Evolutionary conservation across 2,888 invertebrate genomes (phyloP), one percentile per base, ranked within the genome.

Genomic region (Lasioglossum leucozonium): DNA sequence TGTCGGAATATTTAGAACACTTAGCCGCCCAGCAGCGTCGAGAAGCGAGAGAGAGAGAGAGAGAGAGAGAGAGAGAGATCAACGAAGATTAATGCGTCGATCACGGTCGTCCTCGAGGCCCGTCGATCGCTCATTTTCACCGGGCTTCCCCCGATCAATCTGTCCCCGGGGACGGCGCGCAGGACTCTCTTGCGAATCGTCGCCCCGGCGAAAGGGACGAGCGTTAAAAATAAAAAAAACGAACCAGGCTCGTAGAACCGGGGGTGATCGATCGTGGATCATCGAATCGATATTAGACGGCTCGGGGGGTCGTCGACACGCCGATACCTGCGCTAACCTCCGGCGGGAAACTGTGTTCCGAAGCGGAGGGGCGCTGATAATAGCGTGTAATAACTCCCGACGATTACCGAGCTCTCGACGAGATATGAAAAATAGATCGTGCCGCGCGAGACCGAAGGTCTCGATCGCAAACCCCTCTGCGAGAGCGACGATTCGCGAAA

Each of bases 211-310:
- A 51, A 22, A 51, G 51, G 10, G 62, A 90, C 86, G 85, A 83
- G 44, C 86, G 87, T 84, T 69, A 37, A 80, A 55, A 79, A n/a
- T n/a, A n/a, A n/a, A n/a, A n/a, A n/a, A n/a, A n/a, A n/a, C n/a
- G n/a, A n/a, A 80, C 81, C 81, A 72, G 72, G 72, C 90, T 90
- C 73, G 89, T 86, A 65, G 72, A n/a, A 76, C 72, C 74, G 34
- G 22, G 51, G 22, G 51, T 87, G 90, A 90, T 88, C 79, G 90
- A 90, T 90, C 87, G 86, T 82, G 79, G 83, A 83, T 74, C 79
- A 79, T 88, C 69, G 86, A 80, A 85, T 90, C 89, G 87, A 82
- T 85, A 84, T 86, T 82, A 86, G 77, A 67, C 34, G 83, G 69
- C 22, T 67, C 37, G 75, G 67, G 22, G 51, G 51, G 51, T 51